phyloP scores from a whole-genome alignment of 2,888 invertebrate species.

The Stegophylla sp. region DNA sequence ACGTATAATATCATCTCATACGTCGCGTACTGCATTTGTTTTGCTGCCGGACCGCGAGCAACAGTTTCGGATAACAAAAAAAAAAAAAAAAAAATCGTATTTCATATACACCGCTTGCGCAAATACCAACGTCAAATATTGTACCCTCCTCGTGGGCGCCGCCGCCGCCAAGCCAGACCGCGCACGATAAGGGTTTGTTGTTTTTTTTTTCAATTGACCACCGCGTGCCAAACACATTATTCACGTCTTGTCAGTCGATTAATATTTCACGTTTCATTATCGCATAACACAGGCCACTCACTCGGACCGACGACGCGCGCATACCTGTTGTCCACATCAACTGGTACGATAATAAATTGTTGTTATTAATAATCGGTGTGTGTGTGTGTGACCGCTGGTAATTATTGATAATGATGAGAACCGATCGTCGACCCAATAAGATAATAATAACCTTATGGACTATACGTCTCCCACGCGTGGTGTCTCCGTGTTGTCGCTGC shows the following conservation, averaged over 20 bases:
- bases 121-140: slow-evolving; percentile 19
- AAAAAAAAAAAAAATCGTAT: slow-evolving; percentile 11
- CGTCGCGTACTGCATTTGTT: background rate
- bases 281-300: too few relatives aligned
- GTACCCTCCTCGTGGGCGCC: too few relatives aligned
- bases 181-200: slow-evolving; percentile 20
- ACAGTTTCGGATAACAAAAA: slow-evolving; percentile 12
- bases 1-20: too few relatives aligned
- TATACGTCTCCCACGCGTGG: too few relatives aligned
- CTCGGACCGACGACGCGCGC: background rate
- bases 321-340: background rate
- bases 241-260: slow-evolving; percentile 2
- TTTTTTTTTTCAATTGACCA: slow-evolving; percentile 26
- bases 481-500: too few relatives aligned
- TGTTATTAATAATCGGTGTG: too few relatives aligned
- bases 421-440: too few relatives aligned
- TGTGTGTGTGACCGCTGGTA: too few relatives aligned
- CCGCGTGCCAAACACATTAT: too few relatives aligned
- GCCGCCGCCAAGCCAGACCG: slow-evolving; percentile 1
- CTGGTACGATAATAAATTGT: background rate
- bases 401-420: too few relatives aligned
- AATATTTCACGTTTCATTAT: slow-evolving; percentile 7
- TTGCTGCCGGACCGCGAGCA: slow-evolving; percentile 30
- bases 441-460: too few relatives aligned
- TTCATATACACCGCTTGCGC: slow-evolving; percentile 2